Base-by-base conservation (phyloP, 2,113 vertebrate species). In the Pachyramphus minor region DNA sequence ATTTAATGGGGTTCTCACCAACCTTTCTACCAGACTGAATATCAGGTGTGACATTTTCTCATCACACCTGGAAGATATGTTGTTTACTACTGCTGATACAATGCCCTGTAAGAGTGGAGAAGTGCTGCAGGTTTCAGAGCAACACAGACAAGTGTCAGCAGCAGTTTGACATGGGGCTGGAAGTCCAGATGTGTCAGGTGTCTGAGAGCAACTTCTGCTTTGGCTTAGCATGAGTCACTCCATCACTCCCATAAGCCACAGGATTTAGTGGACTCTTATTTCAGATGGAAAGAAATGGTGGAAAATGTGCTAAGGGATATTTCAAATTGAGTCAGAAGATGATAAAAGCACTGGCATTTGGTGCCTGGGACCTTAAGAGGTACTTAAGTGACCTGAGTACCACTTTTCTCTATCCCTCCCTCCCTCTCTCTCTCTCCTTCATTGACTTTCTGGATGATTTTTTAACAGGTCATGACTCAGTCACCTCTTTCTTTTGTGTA, bases 391-490 rank as follows among this genome's bases (percentile, higher is more conserved):
- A 83, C 42, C 63, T 20, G 35, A 82, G 63, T 23, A 72, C 23
- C 37, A 23, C 66, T 95, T 24, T 45, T 75, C 21, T 64, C 44
- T 45, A 3, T 12, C 52, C 23, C 50, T 75, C 66, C 49, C n/a
- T 72, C n/a, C n/a, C 62, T 41, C 39, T n/a, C 60, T 75, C 73
- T 53, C n/a, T 72, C 62, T n/a, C 58, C 53, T 67, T 55, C 91
- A 25, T 5, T 11, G 76, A 67, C 35, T 31, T 71, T 78, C 56
- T 33, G 41, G 77, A 31, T 64, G 56, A 68, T 66, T 92, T 92
- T 95, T 89, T 87, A 63, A 64, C 84, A 75, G 75, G 56, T 69
- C 42, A 33, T 96, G 95, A 94, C 55, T 96, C 85, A 91, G 72
- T 25, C 52, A 81, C 19, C 64, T 67, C 82, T 67, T 81, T 20